Evolutionary conservation across 2,888 invertebrate genomes (phyloP).

Genomic region (Apotomis turbidana): DNA sequence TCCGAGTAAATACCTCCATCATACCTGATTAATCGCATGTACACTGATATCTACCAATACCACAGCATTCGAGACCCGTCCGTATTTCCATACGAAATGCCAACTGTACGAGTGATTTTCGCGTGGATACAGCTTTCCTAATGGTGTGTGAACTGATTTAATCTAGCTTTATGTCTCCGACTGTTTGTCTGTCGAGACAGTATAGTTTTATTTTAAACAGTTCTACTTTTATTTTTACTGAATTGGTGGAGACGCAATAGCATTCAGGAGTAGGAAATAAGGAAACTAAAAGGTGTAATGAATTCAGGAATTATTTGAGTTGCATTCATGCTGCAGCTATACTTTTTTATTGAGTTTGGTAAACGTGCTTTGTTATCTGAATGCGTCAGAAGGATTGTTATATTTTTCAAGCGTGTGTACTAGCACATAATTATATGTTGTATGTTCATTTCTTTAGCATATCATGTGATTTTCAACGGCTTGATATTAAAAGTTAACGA

Average conservation of each 20-base stretch:
- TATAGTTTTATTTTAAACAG: slow-evolving; percentile 51
- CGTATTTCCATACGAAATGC: slow-evolving; percentile 17
- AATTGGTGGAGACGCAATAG: background rate
- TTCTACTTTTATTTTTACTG: slow-evolving; percentile 8
- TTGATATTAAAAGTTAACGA: too few relatives aligned
- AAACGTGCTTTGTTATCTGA: too few relatives aligned
- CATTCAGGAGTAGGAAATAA: background rate
- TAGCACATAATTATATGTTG: too few relatives aligned
- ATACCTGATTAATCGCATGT: slow-evolving; percentile 68
- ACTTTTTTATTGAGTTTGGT: too few relatives aligned
- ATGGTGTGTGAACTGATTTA: slow-evolving; percentile 74
- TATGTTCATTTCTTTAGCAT: too few relatives aligned
- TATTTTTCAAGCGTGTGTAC: too few relatives aligned
- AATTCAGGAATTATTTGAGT: background rate
- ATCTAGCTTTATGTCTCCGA: slow-evolving; percentile 65
- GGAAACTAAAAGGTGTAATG: slow-evolving; percentile 1
- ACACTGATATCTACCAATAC: slow-evolving; percentile 33
- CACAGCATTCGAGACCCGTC: slow-evolving; percentile 15
- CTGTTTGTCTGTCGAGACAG: slow-evolving; percentile 59
- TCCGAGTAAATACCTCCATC: slow-evolving; percentile 56
- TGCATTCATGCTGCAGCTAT: background rate
- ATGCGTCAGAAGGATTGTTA: too few relatives aligned
- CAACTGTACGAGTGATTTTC: slow-evolving; percentile 51
- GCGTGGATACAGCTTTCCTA: slow-evolving; percentile 55
- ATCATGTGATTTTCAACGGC: too few relatives aligned